These are phyloP conservation scores for Cassiopea xamachana DNA, from an alignment of 30 jellyfish, hydroid and myxozoan species.

Conservation along the genomic window DNA sequence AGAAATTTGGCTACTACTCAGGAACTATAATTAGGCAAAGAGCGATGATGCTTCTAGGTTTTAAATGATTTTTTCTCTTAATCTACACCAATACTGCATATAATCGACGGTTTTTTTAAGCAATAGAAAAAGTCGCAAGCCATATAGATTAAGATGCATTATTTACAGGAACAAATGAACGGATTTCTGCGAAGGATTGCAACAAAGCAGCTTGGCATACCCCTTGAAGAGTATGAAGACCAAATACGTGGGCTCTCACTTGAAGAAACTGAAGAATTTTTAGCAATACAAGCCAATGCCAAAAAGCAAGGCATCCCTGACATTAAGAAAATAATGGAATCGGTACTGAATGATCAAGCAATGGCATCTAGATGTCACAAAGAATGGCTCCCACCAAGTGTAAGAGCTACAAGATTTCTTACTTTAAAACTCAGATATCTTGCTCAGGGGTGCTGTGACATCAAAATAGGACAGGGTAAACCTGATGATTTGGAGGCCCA, in stretches of 20 bases:
- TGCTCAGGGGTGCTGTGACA: too few relatives aligned
- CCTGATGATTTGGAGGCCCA: too few relatives aligned
- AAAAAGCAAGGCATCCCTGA: constrained; percentile 47
- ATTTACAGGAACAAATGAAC: constrained; percentile 55
- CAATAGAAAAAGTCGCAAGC: too few relatives aligned
- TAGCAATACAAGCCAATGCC: constrained; percentile 42
- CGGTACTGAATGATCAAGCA: constrained; percentile 50
- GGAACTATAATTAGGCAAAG: too few relatives aligned
- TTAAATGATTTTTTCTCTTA: too few relatives aligned
- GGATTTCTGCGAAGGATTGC: constrained; percentile 56
- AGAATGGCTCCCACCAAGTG: constrained; percentile 76
- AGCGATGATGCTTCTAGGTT: too few relatives aligned
- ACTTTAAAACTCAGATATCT: not conserved
- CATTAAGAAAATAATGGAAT: constrained; percentile 47
- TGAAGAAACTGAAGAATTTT: constrained; percentile 19
- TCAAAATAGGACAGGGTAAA: too few relatives aligned
- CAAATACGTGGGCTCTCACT: not conserved
- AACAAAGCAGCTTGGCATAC: constrained; percentile 40
- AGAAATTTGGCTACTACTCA: too few relatives aligned
- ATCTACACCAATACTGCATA: too few relatives aligned
- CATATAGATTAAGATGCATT: not conserved
- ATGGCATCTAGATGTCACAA: constrained; percentile 72
- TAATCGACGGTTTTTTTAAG: too few relatives aligned
- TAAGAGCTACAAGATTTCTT: not conserved
- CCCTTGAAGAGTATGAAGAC: constrained; percentile 43